Base-by-base conservation (phyloP, 2,797 vertebrate species). In the Decapterus maruadsi region DNA sequence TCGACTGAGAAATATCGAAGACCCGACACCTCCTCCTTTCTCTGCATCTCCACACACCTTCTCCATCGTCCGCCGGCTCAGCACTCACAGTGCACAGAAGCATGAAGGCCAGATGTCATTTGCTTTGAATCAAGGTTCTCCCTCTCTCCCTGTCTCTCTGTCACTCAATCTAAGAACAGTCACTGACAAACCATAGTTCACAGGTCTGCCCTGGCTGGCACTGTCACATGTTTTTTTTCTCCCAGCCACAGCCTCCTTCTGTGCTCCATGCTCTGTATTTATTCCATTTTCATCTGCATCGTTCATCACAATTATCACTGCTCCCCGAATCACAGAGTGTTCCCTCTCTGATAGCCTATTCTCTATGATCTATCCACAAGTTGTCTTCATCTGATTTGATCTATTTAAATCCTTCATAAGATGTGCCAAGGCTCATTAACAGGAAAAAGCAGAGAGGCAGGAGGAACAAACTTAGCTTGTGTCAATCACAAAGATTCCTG, bases 351-450 rank as follows among this genome's bases (percentile, higher is more conserved):
- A 80, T 87, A 53, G 54, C 77, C 34, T 57, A 77, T 89, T 87
- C 81, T 83, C 76, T 88, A 45, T 89, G 88, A 89, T 91, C 80
- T 61, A 75, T 72, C 73, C 67, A 68, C 31, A 2, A 78, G 50
- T 82, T 84, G 65, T 84, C 73, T 77, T 55, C 70, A 78, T 85
- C 68, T 68, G 80, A 89, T 90, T 82, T 86, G 78, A 88, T 90
- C 88, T 91, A 83, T 89, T 90, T 87, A 81, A 89, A 89, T 79
- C 79, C 75, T 51, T 88, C 75, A 77, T 78, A 83, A 78, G 76
- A 74, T 19, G 72, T 77, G 83, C 85, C 88, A 89, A 83, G 79
- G 73, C 78, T 89, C 81, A 90, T 91, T 90, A 78, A 81, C 57
- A 62, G 72, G 34, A 51, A 59, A 68, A 75, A 64, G 53, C 48